Conservation (phyloP, 1,140 invertebrate genomes). For the Musca domestica region DNA sequence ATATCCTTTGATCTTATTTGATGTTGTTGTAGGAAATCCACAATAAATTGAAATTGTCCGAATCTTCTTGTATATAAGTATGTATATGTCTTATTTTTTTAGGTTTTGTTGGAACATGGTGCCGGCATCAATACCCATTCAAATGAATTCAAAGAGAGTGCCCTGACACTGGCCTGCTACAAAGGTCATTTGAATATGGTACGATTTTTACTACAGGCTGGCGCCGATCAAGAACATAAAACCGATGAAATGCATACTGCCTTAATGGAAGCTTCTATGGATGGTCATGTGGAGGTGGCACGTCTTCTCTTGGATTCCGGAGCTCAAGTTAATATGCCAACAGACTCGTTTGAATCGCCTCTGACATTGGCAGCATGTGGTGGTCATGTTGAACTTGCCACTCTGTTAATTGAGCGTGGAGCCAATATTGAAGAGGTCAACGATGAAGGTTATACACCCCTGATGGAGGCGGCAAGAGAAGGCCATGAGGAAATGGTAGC, state of each 20-base stretch:
- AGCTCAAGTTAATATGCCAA: constrained; percentile 98
- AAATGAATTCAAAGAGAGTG: constrained; percentile 97
- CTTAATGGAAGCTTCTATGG: constrained; percentile 99
- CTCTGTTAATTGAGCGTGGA: constrained; percentile 90
- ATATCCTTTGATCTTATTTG: constrained; percentile 54
- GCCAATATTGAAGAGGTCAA: constrained; percentile 99
- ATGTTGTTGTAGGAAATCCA: constrained; percentile 23
- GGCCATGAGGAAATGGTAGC: constrained; percentile 99
- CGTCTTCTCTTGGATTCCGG: constrained; percentile 91
- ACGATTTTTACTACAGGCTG: constrained; percentile 88
- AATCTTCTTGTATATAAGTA: background rate
- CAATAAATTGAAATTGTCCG: background rate
- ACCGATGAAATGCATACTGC: constrained; percentile 99
- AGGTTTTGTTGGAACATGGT: constrained; percentile 85
- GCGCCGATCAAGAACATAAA: constrained; percentile 95
- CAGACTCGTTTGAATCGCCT: constrained; percentile 98
- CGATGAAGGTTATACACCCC: constrained; percentile 99
- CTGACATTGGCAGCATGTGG: constrained; percentile 97
- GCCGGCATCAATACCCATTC: constrained; percentile 98
- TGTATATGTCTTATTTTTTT: constrained; percentile 17
- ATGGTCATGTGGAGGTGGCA: constrained; percentile 97
- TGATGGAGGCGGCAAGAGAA: constrained; percentile 97
- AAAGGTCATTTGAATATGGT: constrained; percentile 98
- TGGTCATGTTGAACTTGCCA: constrained; percentile 95
- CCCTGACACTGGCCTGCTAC: constrained; percentile 94